These are phyloP conservation scores for Pseudobourletiella spinata DNA, from an alignment of 1,140 invertebrate species.

Conservation along the genomic window DNA sequence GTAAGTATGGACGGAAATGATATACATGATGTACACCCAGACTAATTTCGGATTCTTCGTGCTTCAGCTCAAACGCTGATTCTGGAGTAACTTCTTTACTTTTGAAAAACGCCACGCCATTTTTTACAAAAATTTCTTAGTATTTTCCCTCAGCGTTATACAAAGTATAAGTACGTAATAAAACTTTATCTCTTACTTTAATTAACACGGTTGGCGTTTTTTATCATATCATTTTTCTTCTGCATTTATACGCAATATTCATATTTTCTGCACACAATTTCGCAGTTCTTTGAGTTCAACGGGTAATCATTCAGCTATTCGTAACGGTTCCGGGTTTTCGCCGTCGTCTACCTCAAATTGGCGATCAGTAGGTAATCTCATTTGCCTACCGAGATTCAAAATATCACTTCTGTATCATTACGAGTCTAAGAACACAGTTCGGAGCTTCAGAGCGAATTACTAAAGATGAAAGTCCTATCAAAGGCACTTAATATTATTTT, in stretches of 20 bases:
- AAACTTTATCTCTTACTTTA: slow-evolving; percentile 4
- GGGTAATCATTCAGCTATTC: background rate
- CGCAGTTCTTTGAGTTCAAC: slow-evolving; percentile 2
- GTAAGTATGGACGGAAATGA: background rate
- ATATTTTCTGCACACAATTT: slow-evolving; percentile 11
- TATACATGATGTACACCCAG: background rate
- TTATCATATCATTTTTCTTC: slow-evolving; percentile 14
- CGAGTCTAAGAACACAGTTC: slow-evolving; percentile 39
- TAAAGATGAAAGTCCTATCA: slow-evolving; percentile 41
- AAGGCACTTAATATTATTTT: slow-evolving; percentile 41
- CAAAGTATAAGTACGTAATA: background rate
- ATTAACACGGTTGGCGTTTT: background rate
- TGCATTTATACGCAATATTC: background rate
- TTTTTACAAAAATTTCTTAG: background rate
- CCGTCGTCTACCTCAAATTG: background rate
- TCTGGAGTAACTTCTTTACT: background rate
- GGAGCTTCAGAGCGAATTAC: slow-evolving; percentile 42
- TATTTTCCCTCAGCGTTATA: background rate
- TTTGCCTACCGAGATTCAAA: slow-evolving; percentile 41
- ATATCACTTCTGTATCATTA: slow-evolving; percentile 40
- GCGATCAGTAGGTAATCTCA: slow-evolving; percentile 26
- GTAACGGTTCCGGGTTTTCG: background rate
- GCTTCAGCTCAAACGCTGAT: background rate
- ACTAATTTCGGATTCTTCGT: background rate
- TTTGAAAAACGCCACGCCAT: background rate